Percentiles rank a stretch among this genome's conserved stretches.
These are phyloP conservation scores for Trachythela sp. DNA, from an alignment of 64 coral and sea anemone genomes.

Conservation along the genomic window DNA sequence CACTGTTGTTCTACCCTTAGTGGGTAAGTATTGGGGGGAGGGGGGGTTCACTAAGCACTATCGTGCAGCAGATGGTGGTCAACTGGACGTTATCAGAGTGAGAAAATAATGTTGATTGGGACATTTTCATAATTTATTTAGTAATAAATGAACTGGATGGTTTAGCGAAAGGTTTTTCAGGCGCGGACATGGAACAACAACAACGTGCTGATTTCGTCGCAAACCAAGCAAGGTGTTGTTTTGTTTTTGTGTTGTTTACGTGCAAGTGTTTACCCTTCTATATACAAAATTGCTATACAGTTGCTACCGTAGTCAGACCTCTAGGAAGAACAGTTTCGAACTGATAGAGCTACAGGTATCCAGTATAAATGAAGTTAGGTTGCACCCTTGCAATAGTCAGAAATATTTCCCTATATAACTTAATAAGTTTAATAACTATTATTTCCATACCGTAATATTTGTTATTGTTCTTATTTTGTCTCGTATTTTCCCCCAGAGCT, in stretches of 20 bases:
- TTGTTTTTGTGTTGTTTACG: not conserved
- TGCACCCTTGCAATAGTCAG: too few relatives aligned
- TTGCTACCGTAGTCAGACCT: too few relatives aligned
- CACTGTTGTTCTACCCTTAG: constrained; percentile 75
- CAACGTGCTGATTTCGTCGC: constrained; percentile 61
- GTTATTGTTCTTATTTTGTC: not conserved
- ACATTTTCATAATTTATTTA: too few relatives aligned
- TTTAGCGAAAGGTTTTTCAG: constrained; percentile 62
- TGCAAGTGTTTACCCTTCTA: too few relatives aligned
- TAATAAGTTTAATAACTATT: too few relatives aligned
- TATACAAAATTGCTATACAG: too few relatives aligned
- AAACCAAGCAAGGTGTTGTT: constrained; percentile 67
- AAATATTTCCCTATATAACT: not conserved
- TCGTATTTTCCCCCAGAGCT: constrained; percentile 27
- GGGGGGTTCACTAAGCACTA: too few relatives aligned
- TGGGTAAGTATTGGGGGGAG: constrained; percentile 70
- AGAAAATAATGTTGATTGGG: too few relatives aligned
- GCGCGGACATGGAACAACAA: constrained; percentile 33
- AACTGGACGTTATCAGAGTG: not conserved
- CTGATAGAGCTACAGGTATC: too few relatives aligned
- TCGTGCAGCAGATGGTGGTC: not conserved
- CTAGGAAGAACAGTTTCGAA: too few relatives aligned
- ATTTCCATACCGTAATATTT: not conserved
- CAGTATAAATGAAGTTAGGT: too few relatives aligned
- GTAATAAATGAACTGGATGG: constrained; percentile 99